phyloP scores from a whole-genome alignment of 2,797 vertebrate genomes.

The Amblyopsis hoosieri region DNA sequence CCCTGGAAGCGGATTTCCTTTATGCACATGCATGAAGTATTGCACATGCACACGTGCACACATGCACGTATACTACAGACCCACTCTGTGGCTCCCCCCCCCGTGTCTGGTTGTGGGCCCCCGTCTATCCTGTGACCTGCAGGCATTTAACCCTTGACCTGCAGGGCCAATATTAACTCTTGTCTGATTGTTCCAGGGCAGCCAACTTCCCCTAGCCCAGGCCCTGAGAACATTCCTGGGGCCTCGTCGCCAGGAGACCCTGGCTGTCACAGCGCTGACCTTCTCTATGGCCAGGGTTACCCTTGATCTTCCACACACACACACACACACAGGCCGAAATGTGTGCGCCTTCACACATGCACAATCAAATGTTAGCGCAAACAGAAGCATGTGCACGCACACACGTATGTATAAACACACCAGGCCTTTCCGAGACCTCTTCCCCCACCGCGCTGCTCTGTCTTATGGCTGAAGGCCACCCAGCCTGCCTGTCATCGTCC shows the following conservation, averaged over 20 bases:
- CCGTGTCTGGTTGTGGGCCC: slow-evolving; percentile 69
- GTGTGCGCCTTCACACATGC: background rate
- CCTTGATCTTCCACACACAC: slow-evolving; percentile 75
- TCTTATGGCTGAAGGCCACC: slow-evolving; percentile 65
- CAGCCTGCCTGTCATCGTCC: slow-evolving; percentile 45
- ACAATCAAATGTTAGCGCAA: background rate
- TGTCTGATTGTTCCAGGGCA: slow-evolving; percentile 78
- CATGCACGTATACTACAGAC: slow-evolving; percentile 10
- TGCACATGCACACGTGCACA: background rate
- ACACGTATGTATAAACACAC: slow-evolving; percentile 1
- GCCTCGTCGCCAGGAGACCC: slow-evolving; percentile 74
- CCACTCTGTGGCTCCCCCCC: slow-evolving; percentile 4
- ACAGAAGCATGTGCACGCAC: background rate
- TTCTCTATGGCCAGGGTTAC: slow-evolving; percentile 77
- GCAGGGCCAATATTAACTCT: slow-evolving; percentile 86
- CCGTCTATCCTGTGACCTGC: slow-evolving; percentile 77
- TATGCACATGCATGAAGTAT: too few species aligned
- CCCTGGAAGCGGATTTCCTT: too few species aligned
- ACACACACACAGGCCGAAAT: slow-evolving; percentile 4
- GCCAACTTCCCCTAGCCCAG: slow-evolving; percentile 76
- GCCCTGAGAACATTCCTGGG: slow-evolving; percentile 84
- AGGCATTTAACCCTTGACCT: slow-evolving; percentile 83
- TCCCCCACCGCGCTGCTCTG: slow-evolving; percentile 50
- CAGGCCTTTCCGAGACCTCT: slow-evolving; percentile 3
- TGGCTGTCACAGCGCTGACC: slow-evolving; percentile 78